A percentile compares a stretch with the other conserved stretches of the same genome.
These are phyloP conservation scores for Cebus imitator DNA, from an alignment of 2,113 vertebrate species.

Conservation along the genomic window DNA sequence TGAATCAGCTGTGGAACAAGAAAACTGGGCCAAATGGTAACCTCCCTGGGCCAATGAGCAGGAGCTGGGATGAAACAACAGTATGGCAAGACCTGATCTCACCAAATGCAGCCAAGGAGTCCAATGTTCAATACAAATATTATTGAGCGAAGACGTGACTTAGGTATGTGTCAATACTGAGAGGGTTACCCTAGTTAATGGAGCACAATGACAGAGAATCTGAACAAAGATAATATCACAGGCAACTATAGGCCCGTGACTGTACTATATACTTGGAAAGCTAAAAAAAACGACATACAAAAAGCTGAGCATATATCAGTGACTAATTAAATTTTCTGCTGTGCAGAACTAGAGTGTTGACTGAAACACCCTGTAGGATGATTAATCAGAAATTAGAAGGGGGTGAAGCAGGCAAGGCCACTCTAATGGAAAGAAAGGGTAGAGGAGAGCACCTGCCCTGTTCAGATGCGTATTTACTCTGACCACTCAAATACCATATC, in stretches of 20 bases:
- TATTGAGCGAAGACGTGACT: not conserved
- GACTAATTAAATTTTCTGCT: not conserved
- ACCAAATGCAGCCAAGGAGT: not conserved
- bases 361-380: not conserved
- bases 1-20: not conserved
- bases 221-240: not conserved
- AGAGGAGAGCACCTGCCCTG: no score
- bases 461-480: not conserved
- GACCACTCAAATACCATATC: no score
- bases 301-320: not conserved
- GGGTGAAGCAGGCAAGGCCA: not conserved
- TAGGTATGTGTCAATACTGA: not conserved
- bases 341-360: not conserved
- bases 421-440: not conserved
- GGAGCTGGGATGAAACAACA: fast-evolving
- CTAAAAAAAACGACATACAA: not conserved
- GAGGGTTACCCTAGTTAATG: not conserved
- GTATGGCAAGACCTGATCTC: not conserved
- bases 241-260: not conserved
- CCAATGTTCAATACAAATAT: not conserved
- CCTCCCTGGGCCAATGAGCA: fast-evolving
- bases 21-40: not conserved
- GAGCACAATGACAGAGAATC: not conserved
- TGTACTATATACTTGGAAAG: not conserved
- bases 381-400: not conserved